Conservation (phyloP, 2,113 vertebrate species). For the Ictalurus punctatus region DNA sequence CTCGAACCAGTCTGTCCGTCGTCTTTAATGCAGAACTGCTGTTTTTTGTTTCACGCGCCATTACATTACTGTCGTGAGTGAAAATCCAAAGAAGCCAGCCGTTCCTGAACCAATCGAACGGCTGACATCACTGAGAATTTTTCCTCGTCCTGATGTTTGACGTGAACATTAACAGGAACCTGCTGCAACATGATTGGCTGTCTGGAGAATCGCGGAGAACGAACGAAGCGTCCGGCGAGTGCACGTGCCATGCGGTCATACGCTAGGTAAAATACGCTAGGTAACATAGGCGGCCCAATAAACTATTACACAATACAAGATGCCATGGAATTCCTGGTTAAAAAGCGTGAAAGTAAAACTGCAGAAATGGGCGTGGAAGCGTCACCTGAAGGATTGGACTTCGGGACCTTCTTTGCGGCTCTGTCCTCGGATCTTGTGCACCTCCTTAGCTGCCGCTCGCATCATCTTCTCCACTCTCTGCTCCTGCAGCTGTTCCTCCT, state of each 20-base stretch:
- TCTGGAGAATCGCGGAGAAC: background rate
- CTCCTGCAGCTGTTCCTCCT: constrained; percentile 84
- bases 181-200: background rate
- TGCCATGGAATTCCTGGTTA: background rate
- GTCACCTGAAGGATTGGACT: constrained; percentile 93
- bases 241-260: background rate
- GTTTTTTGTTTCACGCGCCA: no score
- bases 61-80: no score
- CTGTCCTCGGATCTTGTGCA: constrained; percentile 89
- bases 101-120: background rate
- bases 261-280: background rate
- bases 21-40: no score
- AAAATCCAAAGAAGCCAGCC: background rate
- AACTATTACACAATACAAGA: background rate
- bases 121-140: background rate
- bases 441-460: constrained; percentile 92
- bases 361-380: background rate
- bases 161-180: no score
- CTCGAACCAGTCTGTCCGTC: background rate
- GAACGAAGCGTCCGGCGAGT: background rate
- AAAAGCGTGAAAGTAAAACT: background rate
- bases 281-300: background rate
- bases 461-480: constrained; percentile 91
- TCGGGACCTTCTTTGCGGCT: constrained; percentile 89
- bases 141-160: background rate